These are phyloP conservation scores for Halesus radiatus DNA, from an alignment of 1,140 invertebrate genomes.

Conservation along the genomic window DNA sequence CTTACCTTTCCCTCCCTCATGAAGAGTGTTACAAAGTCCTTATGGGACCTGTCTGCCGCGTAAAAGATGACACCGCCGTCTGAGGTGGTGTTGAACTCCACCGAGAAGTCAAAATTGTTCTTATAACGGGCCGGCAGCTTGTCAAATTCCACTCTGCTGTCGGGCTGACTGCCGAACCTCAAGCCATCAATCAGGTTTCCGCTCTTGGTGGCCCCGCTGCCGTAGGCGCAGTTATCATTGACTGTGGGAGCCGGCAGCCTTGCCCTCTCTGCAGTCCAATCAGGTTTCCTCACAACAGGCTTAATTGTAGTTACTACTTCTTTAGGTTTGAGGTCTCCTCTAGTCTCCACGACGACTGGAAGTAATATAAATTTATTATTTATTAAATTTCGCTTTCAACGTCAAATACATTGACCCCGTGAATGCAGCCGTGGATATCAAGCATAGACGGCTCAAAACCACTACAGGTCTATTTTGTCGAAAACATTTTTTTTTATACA, in stretches of 20 bases:
- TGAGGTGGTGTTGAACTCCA: constrained; percentile 86
- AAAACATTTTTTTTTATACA: too few relatives aligned
- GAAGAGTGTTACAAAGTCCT: constrained; percentile 86
- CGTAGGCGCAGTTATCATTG: constrained; percentile 2
- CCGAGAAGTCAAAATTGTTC: constrained; percentile 80
- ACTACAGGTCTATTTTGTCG: too few relatives aligned
- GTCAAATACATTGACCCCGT: too few relatives aligned
- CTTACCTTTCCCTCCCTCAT: constrained; percentile 84
- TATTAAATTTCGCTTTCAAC: too few relatives aligned
- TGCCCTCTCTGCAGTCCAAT: too few relatives aligned
- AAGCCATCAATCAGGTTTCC: constrained; percentile 63
- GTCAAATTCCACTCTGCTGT: constrained; percentile 82
- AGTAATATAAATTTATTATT: too few relatives aligned
- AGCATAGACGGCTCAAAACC: too few relatives aligned
- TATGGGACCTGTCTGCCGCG: constrained; percentile 75
- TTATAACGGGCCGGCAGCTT: constrained; percentile 74
- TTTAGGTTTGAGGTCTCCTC: too few relatives aligned
- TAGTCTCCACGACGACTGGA: too few relatives aligned
- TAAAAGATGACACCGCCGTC: constrained; percentile 91
- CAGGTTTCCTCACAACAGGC: too few relatives aligned
- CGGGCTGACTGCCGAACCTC: constrained; percentile 70
- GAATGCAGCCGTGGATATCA: too few relatives aligned
- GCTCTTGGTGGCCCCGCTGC: not conserved
- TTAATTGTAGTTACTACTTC: too few relatives aligned
- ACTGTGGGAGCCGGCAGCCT: not conserved